phyloP scores from a whole-genome alignment of 2,113 vertebrate genomes.

The Prochilodus magdalenae region DNA sequence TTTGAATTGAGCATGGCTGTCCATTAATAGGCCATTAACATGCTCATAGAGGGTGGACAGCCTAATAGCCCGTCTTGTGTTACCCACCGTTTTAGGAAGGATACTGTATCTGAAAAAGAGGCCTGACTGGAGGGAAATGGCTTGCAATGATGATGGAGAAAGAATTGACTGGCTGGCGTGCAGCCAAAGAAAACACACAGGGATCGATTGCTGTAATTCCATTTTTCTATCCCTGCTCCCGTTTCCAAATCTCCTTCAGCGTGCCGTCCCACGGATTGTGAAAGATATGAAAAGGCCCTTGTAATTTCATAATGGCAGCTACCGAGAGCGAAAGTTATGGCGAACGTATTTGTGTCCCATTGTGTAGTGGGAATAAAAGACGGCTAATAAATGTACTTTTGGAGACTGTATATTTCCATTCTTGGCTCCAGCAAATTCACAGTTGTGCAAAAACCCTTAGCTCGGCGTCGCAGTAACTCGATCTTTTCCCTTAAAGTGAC shows the following conservation, averaged over 20 bases:
- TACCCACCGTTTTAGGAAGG: conserved; percentile 4
- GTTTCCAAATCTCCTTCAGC: conserved; percentile 22
- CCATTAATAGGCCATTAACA: conserved; percentile 20
- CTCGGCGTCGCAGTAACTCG: not conserved
- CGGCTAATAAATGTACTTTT: conserved; percentile 8
- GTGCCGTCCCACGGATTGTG: not conserved
- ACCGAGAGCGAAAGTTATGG: not conserved
- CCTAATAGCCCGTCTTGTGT: conserved; percentile 3
- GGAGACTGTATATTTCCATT: not conserved
- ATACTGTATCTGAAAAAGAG: conserved; percentile 18
- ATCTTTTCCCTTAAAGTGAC: not conserved
- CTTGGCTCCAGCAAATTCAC: not conserved
- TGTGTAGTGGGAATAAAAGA: conserved; percentile 11
- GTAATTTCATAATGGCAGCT: conserved; percentile 37
- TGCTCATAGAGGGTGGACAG: not conserved
- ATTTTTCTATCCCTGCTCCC: conserved; percentile 35
- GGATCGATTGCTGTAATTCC: conserved; percentile 42
- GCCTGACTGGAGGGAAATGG: conserved; percentile 6
- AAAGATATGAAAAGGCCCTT: conserved; percentile 30
- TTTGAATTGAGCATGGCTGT: not conserved
- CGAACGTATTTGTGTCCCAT: conserved; percentile 17
- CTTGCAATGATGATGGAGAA: conserved; percentile 36
- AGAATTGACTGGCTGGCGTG: conserved; percentile 34
- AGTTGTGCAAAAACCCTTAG: not conserved
- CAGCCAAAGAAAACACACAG: conserved; percentile 24